Conservation (phyloP, 2,113 vertebrate species). For the Octodon degus region DNA sequence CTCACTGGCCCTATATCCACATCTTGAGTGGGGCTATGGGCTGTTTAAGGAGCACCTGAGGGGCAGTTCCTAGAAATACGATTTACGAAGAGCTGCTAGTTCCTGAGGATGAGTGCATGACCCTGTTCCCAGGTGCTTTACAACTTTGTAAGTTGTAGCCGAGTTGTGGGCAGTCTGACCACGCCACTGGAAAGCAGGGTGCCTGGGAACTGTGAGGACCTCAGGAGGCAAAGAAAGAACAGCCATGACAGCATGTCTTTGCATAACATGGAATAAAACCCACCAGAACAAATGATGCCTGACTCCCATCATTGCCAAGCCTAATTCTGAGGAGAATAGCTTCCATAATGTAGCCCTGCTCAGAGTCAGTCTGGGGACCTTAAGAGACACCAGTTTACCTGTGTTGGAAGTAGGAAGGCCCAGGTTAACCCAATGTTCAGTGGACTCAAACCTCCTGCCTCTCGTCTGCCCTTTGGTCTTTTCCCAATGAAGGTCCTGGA, state of each 20-base stretch:
- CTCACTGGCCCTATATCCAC: too few species aligned
- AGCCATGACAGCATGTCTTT: not conserved
- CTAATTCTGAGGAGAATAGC: not conserved
- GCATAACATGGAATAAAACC: not conserved
- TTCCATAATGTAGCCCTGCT: not conserved
- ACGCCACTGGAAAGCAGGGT: not conserved
- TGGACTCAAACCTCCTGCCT: not conserved
- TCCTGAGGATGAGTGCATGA: not conserved
- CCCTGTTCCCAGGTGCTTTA: not conserved
- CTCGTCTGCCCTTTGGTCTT: not conserved
- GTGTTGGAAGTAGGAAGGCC: not conserved
- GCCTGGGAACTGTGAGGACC: not conserved
- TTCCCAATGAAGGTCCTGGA: not conserved
- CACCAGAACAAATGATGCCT: not conserved
- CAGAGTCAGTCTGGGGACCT: not conserved
- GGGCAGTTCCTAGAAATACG: not conserved
- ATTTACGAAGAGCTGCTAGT: not conserved
- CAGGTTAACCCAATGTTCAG: not conserved
- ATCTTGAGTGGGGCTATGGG: not conserved
- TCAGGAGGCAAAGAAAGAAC: not conserved
- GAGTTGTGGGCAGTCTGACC: not conserved
- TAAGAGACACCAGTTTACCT: not conserved
- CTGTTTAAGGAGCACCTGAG: not conserved
- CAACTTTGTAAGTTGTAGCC: not conserved
- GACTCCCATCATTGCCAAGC: not conserved